Evolutionary conservation across 2,888 invertebrate species (phyloP).

Genomic region (Hypolimnas misippus): DNA sequence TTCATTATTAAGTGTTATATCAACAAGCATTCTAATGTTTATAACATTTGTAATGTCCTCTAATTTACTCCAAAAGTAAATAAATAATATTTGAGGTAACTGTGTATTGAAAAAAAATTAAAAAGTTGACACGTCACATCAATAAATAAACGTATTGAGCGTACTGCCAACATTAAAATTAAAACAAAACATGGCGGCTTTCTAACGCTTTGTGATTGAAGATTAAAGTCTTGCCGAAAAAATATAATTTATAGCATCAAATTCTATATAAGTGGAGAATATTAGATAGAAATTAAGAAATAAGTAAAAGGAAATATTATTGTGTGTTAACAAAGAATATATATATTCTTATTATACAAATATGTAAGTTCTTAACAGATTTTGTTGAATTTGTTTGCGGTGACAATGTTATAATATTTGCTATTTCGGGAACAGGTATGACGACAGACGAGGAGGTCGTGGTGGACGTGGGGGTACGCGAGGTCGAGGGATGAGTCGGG

Average conservation of each 20-base stretch:
- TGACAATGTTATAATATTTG: conserved; percentile 24
- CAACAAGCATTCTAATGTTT: too few species aligned
- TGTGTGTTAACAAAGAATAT: conserved; percentile 5
- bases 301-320: neutral
- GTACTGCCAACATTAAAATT: conserved; percentile 28
- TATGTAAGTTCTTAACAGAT: conserved; percentile 58
- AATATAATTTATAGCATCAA: conserved; percentile 8
- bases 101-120: too few species aligned
- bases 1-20: neutral
- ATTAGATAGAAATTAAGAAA: conserved; percentile 1
- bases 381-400: conserved; percentile 31
- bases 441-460: conserved; percentile 79
- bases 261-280: neutral
- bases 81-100: too few species aligned
- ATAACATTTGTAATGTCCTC: too few species aligned
- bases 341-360: conserved; percentile 19
- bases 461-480: conserved; percentile 60
- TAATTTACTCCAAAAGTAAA: neutral
- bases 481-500: conserved; percentile 51
- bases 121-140: conserved; percentile 36
- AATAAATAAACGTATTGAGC: conserved; percentile 15
- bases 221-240: conserved; percentile 35
- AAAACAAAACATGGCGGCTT: conserved; percentile 43
- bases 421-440: conserved; percentile 66
- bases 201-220: conserved; percentile 30